Evolutionary conservation across 1,140 invertebrate genomes (phyloP).

Genomic region (Brachionus calyciflorus): DNA sequence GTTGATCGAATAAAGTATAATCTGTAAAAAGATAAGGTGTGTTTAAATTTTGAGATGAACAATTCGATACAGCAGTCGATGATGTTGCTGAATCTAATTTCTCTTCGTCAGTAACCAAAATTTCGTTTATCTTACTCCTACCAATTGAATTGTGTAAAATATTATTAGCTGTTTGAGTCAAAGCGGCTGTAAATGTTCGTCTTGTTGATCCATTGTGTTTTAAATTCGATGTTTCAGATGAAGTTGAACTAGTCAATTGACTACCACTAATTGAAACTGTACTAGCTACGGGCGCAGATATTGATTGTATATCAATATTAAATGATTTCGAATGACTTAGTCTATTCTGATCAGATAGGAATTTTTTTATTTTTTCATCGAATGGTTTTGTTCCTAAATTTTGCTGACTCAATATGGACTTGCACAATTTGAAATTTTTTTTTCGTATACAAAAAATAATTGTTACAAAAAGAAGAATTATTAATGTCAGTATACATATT

Average conservation of each 20-base stretch:
- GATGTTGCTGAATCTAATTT: slow-evolving; percentile 1
- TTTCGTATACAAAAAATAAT: slow-evolving; percentile 19
- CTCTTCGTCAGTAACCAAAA: slow-evolving; percentile 24
- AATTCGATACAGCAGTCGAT: slow-evolving; percentile 36
- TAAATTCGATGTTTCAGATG: background rate
- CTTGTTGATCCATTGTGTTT: background rate
- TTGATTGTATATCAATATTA: slow-evolving; percentile 32
- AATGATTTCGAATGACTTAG: background rate
- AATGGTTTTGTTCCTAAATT: background rate
- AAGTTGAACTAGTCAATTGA: background rate
- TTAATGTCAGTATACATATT: background rate
- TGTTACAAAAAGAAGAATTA: background rate
- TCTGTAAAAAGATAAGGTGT: slow-evolving; percentile 2
- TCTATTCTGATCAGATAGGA: background rate
- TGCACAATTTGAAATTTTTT: slow-evolving; percentile 14
- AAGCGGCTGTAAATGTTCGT: background rate
- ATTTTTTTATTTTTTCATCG: background rate
- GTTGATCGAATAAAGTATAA: slow-evolving; percentile 6
- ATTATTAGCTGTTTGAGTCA: slow-evolving; percentile 2
- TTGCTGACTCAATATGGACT: background rate
- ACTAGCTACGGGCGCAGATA: slow-evolving; percentile 36
- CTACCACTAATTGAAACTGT: slow-evolving; percentile 27
- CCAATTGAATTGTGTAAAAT: slow-evolving; percentile 17
- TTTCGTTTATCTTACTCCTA: background rate
- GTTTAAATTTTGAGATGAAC: slow-evolving; percentile 22